These are phyloP conservation scores for Melanotaenia pygmaea DNA, from an alignment of 2,797 vertebrate species.

Conservation along the genomic window DNA sequence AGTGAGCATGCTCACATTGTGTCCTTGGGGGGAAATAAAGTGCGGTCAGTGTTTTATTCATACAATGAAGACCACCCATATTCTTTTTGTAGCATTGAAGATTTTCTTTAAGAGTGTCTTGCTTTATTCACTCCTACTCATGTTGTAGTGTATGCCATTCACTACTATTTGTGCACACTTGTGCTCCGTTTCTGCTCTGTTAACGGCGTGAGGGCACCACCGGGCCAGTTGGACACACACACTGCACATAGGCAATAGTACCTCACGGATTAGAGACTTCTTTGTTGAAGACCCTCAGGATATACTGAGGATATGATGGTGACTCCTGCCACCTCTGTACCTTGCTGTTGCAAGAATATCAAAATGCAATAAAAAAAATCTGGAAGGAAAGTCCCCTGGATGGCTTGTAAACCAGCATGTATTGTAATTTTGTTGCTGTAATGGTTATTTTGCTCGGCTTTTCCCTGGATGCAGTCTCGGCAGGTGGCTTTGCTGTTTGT, in stretches of 20 bases:
- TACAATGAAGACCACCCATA: slow-evolving; percentile 54
- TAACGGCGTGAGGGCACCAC: slow-evolving; percentile 45
- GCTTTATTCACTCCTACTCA: slow-evolving; percentile 47
- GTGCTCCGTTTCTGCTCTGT: slow-evolving; percentile 19
- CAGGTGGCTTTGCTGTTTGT: slow-evolving; percentile 23
- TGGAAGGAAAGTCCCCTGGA: background rate
- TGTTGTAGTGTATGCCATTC: slow-evolving; percentile 52
- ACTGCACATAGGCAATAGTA: slow-evolving; percentile 27
- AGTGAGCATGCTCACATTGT: slow-evolving; percentile 29
- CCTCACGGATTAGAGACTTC: slow-evolving; percentile 60
- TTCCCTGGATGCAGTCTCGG: background rate
- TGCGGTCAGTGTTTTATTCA: slow-evolving; percentile 50
- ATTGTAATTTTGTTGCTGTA: background rate
- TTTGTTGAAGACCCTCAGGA: slow-evolving; percentile 63
- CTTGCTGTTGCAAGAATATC: background rate
- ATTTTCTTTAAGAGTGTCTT: slow-evolving; percentile 56
- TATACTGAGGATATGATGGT: slow-evolving; percentile 32
- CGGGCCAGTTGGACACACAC: slow-evolving; percentile 11
- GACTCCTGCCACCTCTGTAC: slow-evolving; percentile 10
- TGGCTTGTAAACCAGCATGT: background rate
- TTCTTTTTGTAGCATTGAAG: slow-evolving; percentile 54
- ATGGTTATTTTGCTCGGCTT: background rate
- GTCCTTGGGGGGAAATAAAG: slow-evolving; percentile 28
- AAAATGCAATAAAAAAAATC: no score
- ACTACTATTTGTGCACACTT: slow-evolving; percentile 14